Evolutionary conservation across 2,797 vertebrate species (phyloP).

Genomic region (Bufotes viridis): DNA sequence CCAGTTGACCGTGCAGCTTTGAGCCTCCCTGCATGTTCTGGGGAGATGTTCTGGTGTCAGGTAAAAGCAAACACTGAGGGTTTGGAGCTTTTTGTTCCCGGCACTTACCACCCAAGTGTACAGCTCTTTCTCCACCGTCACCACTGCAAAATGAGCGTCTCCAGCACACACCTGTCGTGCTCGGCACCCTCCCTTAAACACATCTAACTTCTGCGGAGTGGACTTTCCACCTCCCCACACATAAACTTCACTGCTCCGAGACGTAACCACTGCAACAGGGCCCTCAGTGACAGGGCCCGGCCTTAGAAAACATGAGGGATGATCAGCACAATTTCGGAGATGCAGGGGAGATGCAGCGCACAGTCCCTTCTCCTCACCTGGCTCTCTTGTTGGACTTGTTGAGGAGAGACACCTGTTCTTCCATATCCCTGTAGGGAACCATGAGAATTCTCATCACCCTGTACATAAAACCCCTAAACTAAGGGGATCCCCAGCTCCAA

Average conservation of each 20-base stretch:
- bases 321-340: not conserved
- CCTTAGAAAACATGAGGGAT: conserved; percentile 70
- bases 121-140: conserved; percentile 98
- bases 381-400: conserved; percentile 94
- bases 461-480: not conserved
- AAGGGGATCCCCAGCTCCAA: not conserved
- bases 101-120: conserved; percentile 98
- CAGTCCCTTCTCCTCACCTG: conserved; percentile 76
- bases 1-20: conserved; percentile 95
- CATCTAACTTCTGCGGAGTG: conserved; percentile 95
- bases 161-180: conserved; percentile 96
- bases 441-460: not conserved
- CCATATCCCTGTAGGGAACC: conserved; percentile 84
- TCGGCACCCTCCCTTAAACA: conserved; percentile 95
- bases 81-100: not conserved
- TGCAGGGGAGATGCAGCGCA: too few relatives aligned
- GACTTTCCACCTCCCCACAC: conserved; percentile 99
- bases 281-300: conserved; percentile 87
- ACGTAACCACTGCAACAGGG: conserved; percentile 95
- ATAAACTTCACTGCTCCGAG: conserved; percentile 94
- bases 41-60: conserved; percentile 39
- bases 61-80: not conserved
- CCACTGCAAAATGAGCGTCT: conserved; percentile 98
- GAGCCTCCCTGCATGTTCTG: conserved; percentile 96
- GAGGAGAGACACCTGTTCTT: conserved; percentile 88